Base-by-base conservation (phyloP, 2,797 vertebrate genomes). In the Spondyliosoma cantharus region DNA sequence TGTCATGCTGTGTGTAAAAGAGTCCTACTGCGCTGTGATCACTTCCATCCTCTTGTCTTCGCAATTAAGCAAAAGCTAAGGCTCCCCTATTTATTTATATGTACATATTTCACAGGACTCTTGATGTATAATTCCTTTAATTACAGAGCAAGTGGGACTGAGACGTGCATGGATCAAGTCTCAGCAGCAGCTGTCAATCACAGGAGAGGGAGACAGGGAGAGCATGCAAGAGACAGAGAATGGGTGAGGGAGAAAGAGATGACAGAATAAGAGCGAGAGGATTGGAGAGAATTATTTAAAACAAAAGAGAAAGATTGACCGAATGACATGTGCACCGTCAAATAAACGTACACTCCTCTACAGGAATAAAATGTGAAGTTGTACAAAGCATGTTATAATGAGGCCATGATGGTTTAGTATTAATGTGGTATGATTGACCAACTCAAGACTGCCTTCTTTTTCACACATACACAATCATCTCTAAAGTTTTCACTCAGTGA, bases 101-200 rank as follows among this genome's bases (percentile, higher is more conserved):
- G 83, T 87, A 37, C 37, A 9, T 37, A 89, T 90, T 89, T 90
- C 83, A 91, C 57, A 83, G 67, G 71, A 74, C 85, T 75, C 83
- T 92, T 91, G 85, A 90, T 91, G 87, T 90, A 90, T 90, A 90
- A 92, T 93, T 93, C 91, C 76, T 88, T 93, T 93, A 87, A 91
- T 93, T 87, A 86, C 54, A 63, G 71, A 56, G 74, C 20, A 4
- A 60, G 72, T 74, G 85, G 63, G 76, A 81, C 61, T 56, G 68
- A 81, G 60, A 61, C 6, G 1, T 78, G 74, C 5, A 7, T 67
- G 79, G 77, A 86, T 91, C 78, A 73, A 78, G 84, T 81, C 80
- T 82, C 78, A 75, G 72, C 75, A 87, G 84, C 79, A 87, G 74
- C 87, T 89, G 81, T 88, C 90, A 91, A 27, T 92, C 87, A 88